phyloP scores from a whole-genome alignment of 2,113 vertebrate species.

The Labrus mixtus region DNA sequence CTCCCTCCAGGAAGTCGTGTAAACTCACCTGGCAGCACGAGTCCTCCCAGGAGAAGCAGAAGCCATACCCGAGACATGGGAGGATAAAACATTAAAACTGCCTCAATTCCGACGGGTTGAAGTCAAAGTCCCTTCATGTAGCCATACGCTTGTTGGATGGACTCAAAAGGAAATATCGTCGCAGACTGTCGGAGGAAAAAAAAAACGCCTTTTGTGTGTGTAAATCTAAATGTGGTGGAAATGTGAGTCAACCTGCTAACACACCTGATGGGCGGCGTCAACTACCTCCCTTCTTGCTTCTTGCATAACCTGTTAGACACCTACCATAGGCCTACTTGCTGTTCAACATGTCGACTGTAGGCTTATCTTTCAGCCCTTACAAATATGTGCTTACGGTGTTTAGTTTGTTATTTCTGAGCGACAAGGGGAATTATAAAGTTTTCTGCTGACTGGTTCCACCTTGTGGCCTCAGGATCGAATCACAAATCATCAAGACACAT shows the following conservation, averaged over 20 bases:
- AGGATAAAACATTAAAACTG: constrained; percentile 27
- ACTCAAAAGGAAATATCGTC: not conserved
- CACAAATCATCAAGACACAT: not conserved
- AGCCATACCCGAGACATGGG: constrained; percentile 69
- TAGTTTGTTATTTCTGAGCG: no score
- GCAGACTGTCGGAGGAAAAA: not conserved
- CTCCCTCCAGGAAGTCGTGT: constrained; percentile 39
- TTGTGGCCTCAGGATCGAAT: constrained; percentile 4
- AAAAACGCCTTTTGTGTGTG: not conserved
- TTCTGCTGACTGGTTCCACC: constrained; percentile 15
- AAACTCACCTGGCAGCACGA: constrained; percentile 77
- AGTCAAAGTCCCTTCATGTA: constrained; percentile 12
- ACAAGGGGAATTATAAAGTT: no score
- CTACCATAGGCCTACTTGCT: not conserved
- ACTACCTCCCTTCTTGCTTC: not conserved
- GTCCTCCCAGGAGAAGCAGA: constrained; percentile 69
- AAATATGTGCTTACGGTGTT: not conserved
- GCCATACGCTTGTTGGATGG: not conserved
- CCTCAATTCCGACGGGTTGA: not conserved
- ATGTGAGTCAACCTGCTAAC: not conserved
- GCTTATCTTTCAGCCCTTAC: not conserved
- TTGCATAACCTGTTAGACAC: constrained; percentile 41
- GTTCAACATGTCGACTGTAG: not conserved
- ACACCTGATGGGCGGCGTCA: constrained; percentile 67
- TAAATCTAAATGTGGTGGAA: not conserved